Base-by-base conservation (phyloP, 37 sponge, comb jelly and placozoan species). In the Eunapius fragilis region DNA sequence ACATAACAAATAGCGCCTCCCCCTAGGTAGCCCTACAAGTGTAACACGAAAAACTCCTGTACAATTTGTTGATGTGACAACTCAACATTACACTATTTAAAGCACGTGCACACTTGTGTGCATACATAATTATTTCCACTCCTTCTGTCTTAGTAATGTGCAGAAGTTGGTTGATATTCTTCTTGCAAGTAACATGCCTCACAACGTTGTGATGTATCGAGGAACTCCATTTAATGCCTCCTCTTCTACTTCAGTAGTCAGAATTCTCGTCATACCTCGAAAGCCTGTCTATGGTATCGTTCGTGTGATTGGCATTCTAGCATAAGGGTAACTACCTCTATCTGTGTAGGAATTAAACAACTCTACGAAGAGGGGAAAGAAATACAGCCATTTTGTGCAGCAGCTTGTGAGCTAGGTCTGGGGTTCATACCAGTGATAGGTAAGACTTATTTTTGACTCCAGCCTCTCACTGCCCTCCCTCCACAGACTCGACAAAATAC, bases 401-500 rank as follows among this genome's bases (percentile, higher is more conserved):
- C 93, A 32, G 86, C 93, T 22, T 84, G 85, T 82, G 93, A 93
- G 30, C 84, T 93, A 12, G 87, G 34, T 27, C 83, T 82, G 5
- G 93, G 93, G 17, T 86, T 89, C 37, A 79, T 93, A 31, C 85
- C 82, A 67, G 72, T 92, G 5, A n/a, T 92, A 41, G 89, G 93
- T 88, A 36, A 41, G 85, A 3, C 17, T 28, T 28, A 32, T 0
- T 32, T 41, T n/a, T 78, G 27, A 26, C 45, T 48, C 32, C 36
- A 81, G 25, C 31, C 28, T 2, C 28, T n/a, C 41, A 24, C 25
- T 27, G 12, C 26, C 36, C 6, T 82, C 25, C 26, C 45, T 22
- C 0, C 70, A 30, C 67, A 89, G 85, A 88, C 58, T 70, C 81
- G 69, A 13, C 37, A 28, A 72, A 30, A 26, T 89, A 79, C 49